Percentiles rank a stretch among this genome's conserved stretches.
Conservation (phyloP, 1,140 invertebrate genomes). For the Planococcus citri region DNA sequence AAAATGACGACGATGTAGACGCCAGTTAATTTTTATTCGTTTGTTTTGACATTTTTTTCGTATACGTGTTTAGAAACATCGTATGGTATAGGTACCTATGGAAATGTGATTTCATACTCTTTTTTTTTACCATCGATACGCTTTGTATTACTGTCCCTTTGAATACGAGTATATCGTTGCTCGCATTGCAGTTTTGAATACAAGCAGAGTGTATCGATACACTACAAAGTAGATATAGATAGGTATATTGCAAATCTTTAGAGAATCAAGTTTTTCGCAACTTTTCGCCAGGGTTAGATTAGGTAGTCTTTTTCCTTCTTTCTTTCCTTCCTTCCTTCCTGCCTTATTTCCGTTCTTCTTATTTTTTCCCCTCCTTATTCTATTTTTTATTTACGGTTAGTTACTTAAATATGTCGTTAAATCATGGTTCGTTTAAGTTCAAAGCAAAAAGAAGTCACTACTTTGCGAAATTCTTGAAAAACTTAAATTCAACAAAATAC, state of each 20-base stretch:
- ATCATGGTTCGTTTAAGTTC: slow-evolving; percentile 6
- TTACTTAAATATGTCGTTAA: slow-evolving; percentile 8
- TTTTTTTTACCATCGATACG: background rate
- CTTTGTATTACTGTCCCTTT: background rate
- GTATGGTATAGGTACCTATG: too few relatives aligned
- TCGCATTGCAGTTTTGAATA: background rate
- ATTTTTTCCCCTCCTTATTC: background rate
- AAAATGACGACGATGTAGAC: too few relatives aligned
- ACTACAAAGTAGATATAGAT: too few relatives aligned
- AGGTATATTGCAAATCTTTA: background rate
- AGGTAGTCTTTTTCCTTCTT: background rate
- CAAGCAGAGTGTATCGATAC: too few relatives aligned
- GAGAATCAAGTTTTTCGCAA: background rate
- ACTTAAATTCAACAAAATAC: background rate
- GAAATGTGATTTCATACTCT: background rate
- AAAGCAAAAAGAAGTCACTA: slow-evolving; percentile 1
- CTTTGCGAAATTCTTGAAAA: slow-evolving; percentile 1
- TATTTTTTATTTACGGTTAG: slow-evolving; percentile 8
- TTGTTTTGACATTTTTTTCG: background rate
- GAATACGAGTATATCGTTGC: background rate
- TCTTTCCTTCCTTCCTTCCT: too few relatives aligned
- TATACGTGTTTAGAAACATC: background rate
- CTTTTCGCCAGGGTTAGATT: background rate
- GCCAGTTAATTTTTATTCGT: background rate
- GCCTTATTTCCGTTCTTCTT: background rate